Base-by-base conservation (phyloP, 1,140 invertebrate species). In the Leucophenga varia region DNA sequence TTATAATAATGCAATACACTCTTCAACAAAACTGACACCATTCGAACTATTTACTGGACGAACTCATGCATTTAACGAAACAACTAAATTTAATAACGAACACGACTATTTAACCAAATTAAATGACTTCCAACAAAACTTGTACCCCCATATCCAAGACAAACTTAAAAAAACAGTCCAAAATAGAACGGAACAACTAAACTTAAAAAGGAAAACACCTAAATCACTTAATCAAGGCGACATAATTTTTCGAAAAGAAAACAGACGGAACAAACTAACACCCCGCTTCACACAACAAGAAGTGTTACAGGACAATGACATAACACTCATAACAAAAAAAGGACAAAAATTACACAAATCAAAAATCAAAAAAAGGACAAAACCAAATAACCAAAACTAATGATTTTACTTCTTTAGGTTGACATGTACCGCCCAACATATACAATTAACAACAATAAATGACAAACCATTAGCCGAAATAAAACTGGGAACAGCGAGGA, bases 101-200 rank as follows among this genome's bases (percentile, higher is more conserved):
- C 36, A 49, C 17, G 51, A 53, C 4, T 49, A 53, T 25, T 16
- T 44, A 7, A 21, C 4, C n/a, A 44, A 49, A 30, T 10, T 53
- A 16, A 53, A 44, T 17, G 35, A 49, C 14, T 53, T 40, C 3
- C 18, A 35, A 16, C 7, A 18, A 18, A 18, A 19, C 28, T 10
- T 47, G 3, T 52, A 42, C 28, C 25, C 49, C 14, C 3, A 12
- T 6, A 20, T 47, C 12, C 22, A 41, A 18, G 17, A 35, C 28
- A 10, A 47, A 2, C 6, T 37, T n/a, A 34, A 25, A 25, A 20
- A 41, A 16, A 3, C 18, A 10, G 25, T 43, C 14, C 18, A 19
- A 41, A 30, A 20, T 8, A 18, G 28, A 39, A 38, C 16, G n/a
- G 20, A 10, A 40, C 19, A 40, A 38, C 19, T 30, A 21, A 36